phyloP scores from a whole-genome alignment of 2,113 vertebrate species.

The Vombatus ursinus region DNA sequence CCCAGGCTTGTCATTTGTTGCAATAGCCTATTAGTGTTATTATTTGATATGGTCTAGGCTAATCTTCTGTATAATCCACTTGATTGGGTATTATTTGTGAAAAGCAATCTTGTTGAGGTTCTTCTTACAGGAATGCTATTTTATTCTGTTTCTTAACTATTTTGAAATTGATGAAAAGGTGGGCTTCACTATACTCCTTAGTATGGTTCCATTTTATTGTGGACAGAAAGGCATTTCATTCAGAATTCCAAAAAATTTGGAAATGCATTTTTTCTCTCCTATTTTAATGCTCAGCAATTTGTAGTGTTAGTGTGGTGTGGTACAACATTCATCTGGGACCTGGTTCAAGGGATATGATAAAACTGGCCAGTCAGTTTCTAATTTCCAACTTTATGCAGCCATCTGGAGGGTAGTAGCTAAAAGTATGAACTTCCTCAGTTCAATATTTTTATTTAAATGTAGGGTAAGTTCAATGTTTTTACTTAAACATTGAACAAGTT shows the following conservation, averaged over 20 bases:
- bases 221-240: neutral
- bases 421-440: neutral
- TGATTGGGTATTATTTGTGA: neutral
- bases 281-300: neutral
- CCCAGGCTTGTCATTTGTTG: neutral
- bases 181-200: neutral
- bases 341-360: neutral
- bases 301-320: neutral
- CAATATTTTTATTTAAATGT: neutral
- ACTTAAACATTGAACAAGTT: no score
- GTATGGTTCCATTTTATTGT: neutral
- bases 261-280: neutral
- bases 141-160: conserved; percentile 38
- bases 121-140: neutral
- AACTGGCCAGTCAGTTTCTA: neutral
- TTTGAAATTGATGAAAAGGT: neutral
- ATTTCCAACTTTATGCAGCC: neutral
- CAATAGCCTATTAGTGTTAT: no score
- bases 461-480: neutral
- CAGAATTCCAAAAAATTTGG: neutral
- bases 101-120: neutral
- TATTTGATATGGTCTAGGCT: neutral
- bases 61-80: neutral
- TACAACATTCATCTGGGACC: neutral
- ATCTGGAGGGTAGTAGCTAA: neutral